Percentiles rank a stretch among this genome's conserved stretches.
Evolutionary conservation across 1,140 invertebrate species (phyloP).

Genomic region (Diploscapter pachys): DNA sequence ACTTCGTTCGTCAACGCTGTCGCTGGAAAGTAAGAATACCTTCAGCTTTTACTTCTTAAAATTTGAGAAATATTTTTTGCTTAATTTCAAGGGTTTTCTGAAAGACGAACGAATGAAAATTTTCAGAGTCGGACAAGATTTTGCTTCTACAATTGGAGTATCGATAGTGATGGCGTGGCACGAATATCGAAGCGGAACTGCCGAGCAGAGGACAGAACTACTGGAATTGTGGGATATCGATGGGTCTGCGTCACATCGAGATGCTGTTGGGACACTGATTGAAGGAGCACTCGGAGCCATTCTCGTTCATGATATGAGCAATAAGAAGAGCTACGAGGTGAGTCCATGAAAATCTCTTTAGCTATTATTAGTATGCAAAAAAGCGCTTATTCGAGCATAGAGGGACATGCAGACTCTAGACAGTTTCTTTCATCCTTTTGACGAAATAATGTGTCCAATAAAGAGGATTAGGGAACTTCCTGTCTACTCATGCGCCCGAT

Average conservation of each 20-base stretch:
- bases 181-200: constrained; percentile 66
- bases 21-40: constrained; percentile 79
- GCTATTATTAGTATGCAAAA: not conserved
- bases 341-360: not conserved
- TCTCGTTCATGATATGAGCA: constrained; percentile 90
- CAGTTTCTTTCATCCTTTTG: no score
- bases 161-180: constrained; percentile 30
- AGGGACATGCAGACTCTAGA: no score
- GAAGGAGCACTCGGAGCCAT: constrained; percentile 87
- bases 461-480: no score
- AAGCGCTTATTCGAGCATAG: no score
- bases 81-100: no score
- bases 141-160: constrained; percentile 20
- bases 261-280: constrained; percentile 86
- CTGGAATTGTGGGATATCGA: constrained; percentile 94
- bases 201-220: constrained; percentile 81
- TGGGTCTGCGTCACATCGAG: constrained; percentile 83
- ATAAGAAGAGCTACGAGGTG: constrained; percentile 79
- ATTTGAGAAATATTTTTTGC: no score
- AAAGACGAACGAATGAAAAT: no score
- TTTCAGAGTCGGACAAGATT: not conserved
- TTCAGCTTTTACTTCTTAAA: constrained; percentile 74
- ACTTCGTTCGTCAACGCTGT: constrained; percentile 32
- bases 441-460: no score
- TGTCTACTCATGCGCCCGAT: no score